Evolutionary conservation across 1,140 invertebrate genomes (phyloP).

Genomic region (Drosophila albomicans): DNA sequence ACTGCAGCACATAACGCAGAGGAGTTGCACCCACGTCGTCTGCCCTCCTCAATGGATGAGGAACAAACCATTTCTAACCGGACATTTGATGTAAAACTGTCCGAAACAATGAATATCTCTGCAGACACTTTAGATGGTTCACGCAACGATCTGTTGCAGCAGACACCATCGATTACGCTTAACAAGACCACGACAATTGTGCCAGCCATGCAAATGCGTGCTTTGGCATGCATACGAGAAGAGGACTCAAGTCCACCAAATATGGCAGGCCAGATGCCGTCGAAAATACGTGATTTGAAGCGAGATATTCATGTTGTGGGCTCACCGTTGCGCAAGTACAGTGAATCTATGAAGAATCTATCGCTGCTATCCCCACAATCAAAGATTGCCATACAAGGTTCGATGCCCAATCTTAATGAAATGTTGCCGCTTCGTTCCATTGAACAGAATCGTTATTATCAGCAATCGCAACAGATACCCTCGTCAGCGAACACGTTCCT

Average conservation of each 20-base stretch:
- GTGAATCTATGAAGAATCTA: conserved; percentile 82
- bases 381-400: conserved; percentile 73
- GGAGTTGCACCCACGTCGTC: conserved; percentile 60
- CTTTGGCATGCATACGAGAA: conserved; percentile 70
- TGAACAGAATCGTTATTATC: conserved; percentile 83
- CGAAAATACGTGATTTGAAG: conserved; percentile 53
- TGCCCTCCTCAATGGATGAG: conserved; percentile 49
- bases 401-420: conserved; percentile 84
- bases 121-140: conserved; percentile 54
- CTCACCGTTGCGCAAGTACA: conserved; percentile 77
- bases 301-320: conserved; percentile 74
- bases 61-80: conserved; percentile 49
- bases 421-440: conserved; percentile 74
- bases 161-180: conserved; percentile 39
- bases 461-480: conserved; percentile 48
- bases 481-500: conserved; percentile 15
- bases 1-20: conserved; percentile 1
- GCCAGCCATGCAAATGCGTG: conserved; percentile 50
- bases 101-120: conserved; percentile 57
- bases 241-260: conserved; percentile 62
- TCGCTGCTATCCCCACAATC: conserved; percentile 61
- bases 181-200: conserved; percentile 75
- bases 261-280: not conserved
- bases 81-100: conserved; percentile 72
- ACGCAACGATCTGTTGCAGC: conserved; percentile 25